Conservation (phyloP, 2,113 vertebrate genomes). For the Neoarius graeffei region DNA sequence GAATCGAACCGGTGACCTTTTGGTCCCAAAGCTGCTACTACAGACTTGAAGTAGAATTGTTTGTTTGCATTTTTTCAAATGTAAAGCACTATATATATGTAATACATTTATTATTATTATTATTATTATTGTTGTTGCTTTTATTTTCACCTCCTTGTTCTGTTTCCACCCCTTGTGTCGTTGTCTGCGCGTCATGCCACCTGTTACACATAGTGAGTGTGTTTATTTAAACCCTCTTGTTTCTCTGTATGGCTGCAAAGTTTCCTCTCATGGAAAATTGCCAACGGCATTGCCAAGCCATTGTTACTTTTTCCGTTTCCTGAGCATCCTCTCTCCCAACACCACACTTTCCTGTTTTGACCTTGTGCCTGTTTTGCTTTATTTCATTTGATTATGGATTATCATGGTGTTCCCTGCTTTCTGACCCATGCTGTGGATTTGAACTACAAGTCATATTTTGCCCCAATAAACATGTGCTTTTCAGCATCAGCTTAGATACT, state of each 20-base stretch:
- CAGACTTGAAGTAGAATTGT: too few relatives aligned
- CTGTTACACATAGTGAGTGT: background rate
- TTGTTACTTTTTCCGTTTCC: background rate
- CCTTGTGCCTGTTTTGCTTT: background rate
- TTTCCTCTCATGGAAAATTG: background rate
- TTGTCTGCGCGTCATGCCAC: background rate
- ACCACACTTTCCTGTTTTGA: background rate
- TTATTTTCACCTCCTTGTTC: background rate
- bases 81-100: too few relatives aligned
- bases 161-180: background rate
- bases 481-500: background rate
- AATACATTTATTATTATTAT: too few relatives aligned
- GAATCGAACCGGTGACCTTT: too few relatives aligned
- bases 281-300: background rate
- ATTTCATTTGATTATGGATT: background rate
- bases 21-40: too few relatives aligned
- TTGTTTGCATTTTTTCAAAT: too few relatives aligned
- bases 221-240: background rate
- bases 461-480: background rate
- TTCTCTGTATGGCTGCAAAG: background rate
- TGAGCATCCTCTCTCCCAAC: background rate
- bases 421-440: background rate
- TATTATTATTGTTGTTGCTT: too few relatives aligned
- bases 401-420: background rate
- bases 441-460: background rate